Evolutionary conservation across 1,140 invertebrate genomes (phyloP).

Genomic region (Lasioglossum baleicum): DNA sequence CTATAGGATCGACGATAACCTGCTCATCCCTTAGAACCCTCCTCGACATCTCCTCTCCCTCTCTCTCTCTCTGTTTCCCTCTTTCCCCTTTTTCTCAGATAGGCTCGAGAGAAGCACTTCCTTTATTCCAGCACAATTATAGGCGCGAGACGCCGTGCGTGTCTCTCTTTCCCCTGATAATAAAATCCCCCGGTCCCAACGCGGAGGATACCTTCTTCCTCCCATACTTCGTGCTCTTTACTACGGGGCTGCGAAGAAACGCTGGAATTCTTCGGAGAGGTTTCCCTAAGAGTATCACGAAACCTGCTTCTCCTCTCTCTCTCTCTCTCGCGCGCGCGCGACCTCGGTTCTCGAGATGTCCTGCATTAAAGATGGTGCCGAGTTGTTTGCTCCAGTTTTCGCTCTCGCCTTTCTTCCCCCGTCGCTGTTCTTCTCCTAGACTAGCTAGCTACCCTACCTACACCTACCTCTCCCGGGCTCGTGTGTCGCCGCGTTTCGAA

Average conservation of each 20-base stretch:
- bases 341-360: constrained; percentile 19
- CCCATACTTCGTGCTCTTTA: constrained; percentile 31
- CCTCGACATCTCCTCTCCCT: too few species aligned
- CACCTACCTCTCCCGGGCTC: not conserved
- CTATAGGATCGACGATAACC: constrained; percentile 33
- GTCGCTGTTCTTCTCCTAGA: too few species aligned
- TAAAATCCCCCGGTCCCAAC: constrained; percentile 14
- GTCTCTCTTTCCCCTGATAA: constrained; percentile 23
- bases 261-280: constrained; percentile 38
- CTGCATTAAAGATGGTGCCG: constrained; percentile 49
- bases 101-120: constrained; percentile 29
- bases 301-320: not conserved
- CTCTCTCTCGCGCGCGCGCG: constrained; percentile 15
- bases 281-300: constrained; percentile 8
- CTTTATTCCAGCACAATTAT: constrained; percentile 43
- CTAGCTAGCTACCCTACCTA: too few species aligned
- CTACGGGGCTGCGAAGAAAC: constrained; percentile 18
- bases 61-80: not conserved
- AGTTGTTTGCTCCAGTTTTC: constrained; percentile 46
- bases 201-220: constrained; percentile 34
- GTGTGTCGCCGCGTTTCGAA: not conserved
- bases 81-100: constrained; percentile 1
- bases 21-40: not conserved
- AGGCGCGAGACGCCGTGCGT: not conserved
- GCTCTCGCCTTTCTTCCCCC: not conserved